Conservation (phyloP, 2,797 vertebrate species). For the Catharus ustulatus region DNA sequence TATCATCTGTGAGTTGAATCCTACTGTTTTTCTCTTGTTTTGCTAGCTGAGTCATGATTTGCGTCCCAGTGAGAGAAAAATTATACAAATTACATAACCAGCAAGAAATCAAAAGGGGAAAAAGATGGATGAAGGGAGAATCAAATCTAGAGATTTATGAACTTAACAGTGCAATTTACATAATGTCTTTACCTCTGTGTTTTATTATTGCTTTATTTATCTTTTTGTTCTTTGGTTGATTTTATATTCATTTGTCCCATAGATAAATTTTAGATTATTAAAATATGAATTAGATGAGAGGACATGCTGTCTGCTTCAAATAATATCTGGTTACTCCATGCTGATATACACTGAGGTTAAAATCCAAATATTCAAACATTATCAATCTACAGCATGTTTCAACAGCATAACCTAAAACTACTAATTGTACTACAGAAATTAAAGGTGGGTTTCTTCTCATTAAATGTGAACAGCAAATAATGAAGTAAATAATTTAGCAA, state of each 20-base stretch:
- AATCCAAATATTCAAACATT: not conserved
- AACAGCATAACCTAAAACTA: not conserved
- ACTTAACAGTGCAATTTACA: not conserved
- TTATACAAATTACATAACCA: not conserved
- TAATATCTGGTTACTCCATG: not conserved
- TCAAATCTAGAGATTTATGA: not conserved
- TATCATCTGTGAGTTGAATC: not conserved
- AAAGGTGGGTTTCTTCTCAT: not conserved
- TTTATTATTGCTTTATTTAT: constrained; percentile 11
- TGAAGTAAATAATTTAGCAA: not conserved
- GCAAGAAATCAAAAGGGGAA: not conserved
- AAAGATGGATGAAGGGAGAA: not conserved
- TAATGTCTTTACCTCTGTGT: not conserved
- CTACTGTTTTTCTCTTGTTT: not conserved
- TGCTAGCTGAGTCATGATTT: not conserved
- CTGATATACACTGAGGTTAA: not conserved
- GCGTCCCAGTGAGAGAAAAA: not conserved
- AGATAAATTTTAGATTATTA: not conserved
- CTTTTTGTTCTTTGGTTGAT: not conserved
- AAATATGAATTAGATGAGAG: not conserved
- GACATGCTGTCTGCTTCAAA: not conserved
- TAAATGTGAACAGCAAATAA: not conserved
- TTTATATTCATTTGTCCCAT: not conserved
- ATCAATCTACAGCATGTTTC: not conserved
- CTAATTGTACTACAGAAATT: not conserved